Percentiles rank a stretch among this genome's conserved stretches.
Evolutionary conservation across 2,113 vertebrate genomes (phyloP).

Genomic region (Bubo bubo): DNA sequence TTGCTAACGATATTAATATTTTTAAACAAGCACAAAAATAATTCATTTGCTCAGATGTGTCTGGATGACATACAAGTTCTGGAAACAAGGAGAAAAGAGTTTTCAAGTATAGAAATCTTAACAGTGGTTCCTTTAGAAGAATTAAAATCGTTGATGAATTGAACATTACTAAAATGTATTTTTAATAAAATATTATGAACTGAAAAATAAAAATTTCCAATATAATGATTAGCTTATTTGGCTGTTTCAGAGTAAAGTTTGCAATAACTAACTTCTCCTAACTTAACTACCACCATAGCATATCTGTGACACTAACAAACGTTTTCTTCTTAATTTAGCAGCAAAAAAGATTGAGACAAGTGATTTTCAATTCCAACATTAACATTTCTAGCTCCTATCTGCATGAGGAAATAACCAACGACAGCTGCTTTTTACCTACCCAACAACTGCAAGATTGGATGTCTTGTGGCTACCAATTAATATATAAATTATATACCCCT

Average conservation of each 20-base stretch:
- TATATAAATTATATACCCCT: not conserved
- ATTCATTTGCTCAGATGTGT: not conserved
- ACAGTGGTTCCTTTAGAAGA: not conserved
- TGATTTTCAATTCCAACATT: not conserved
- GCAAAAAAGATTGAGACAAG: not conserved
- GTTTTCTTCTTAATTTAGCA: not conserved
- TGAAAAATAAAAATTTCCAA: not conserved
- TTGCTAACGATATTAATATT: not conserved
- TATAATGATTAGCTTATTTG: not conserved
- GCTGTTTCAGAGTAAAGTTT: not conserved
- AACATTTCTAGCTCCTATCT: not conserved
- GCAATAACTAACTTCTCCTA: not conserved
- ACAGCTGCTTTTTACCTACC: not conserved
- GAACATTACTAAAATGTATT: not conserved
- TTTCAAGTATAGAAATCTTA: not conserved
- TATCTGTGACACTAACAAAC: not conserved
- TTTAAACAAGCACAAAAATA: constrained; percentile 5
- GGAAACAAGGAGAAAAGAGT: not conserved
- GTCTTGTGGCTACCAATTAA: not conserved
- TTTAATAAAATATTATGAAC: not conserved
- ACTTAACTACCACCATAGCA: not conserved
- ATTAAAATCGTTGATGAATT: not conserved
- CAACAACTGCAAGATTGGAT: not conserved
- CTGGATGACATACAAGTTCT: not conserved
- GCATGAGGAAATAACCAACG: not conserved